A percentile compares a stretch with the other conserved stretches of the same genome.
phyloP scores from a whole-genome alignment of 1,140 invertebrate species.

The Trachelipus rathkii region DNA sequence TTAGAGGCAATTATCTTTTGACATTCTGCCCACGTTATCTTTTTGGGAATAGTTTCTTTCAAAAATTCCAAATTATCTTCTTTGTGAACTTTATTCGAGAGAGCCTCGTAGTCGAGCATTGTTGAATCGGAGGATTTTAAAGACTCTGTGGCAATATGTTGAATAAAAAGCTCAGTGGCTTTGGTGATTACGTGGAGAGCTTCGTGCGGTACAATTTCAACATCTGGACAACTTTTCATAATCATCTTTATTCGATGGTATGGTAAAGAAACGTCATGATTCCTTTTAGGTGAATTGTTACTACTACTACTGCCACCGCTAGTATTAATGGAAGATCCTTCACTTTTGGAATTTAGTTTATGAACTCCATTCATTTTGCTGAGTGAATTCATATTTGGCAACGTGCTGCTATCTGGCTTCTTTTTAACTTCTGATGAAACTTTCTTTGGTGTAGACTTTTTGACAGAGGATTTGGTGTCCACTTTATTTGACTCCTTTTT shows the following conservation, averaged over 20 bases:
- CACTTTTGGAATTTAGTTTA: too few relatives aligned
- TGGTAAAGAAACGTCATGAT: conserved; percentile 19
- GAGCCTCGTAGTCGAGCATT: conserved; percentile 33
- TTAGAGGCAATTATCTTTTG: conserved; percentile 35
- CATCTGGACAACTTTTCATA: conserved; percentile 45
- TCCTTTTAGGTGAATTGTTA: too few relatives aligned
- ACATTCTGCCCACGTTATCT: conserved; percentile 38
- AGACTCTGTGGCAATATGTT: conserved; percentile 30
- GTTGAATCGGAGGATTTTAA: neutral
- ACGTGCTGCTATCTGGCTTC: too few relatives aligned
- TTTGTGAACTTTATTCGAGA: conserved; percentile 27
- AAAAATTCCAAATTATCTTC: conserved; percentile 36
- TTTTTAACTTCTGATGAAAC: neutral
- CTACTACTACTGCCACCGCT: too few relatives aligned
- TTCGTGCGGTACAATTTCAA: conserved; percentile 40
- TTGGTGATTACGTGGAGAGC: conserved; percentile 35
- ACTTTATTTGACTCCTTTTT: neutral
- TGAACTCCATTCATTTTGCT: too few relatives aligned
- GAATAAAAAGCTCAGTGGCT: conserved; percentile 41
- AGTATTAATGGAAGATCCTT: too few relatives aligned
- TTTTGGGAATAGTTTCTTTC: conserved; percentile 39
- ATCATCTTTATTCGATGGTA: conserved; percentile 43
- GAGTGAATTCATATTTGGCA: too few relatives aligned
- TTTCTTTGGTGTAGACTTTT: neutral
- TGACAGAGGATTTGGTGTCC: neutral